Percentiles rank a stretch among this genome's conserved stretches.
Evolutionary conservation across 2,888 invertebrate species (phyloP).

Genomic region (Torymus aiolomorphi): DNA sequence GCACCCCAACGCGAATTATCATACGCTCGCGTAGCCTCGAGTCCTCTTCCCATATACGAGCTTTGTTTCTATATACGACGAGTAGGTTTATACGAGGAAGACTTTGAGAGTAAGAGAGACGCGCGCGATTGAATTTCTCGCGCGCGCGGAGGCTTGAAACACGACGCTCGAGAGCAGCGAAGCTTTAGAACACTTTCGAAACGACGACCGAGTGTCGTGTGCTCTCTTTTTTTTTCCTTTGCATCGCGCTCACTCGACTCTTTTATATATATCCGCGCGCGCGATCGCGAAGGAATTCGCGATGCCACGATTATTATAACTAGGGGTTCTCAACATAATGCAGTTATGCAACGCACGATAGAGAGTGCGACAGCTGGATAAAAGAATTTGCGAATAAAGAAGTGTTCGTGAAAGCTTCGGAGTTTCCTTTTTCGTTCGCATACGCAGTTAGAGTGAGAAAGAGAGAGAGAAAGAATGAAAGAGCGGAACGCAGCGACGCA

Average conservation of each 20-base stretch:
- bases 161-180: conserved; percentile 38
- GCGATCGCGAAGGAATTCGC: too few relatives aligned
- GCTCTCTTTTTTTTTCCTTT: conserved; percentile 27
- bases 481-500: not conserved
- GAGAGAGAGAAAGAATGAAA: not conserved
- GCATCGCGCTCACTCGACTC: conserved; percentile 40
- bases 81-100: not conserved
- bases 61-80: conserved; percentile 26
- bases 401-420: conserved; percentile 1
- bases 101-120: not conserved
- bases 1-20: too few relatives aligned
- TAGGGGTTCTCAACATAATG: too few relatives aligned
- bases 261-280: not conserved
- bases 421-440: not conserved
- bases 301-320: too few relatives aligned
- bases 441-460: not conserved
- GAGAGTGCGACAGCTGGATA: too few relatives aligned
- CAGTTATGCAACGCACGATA: too few relatives aligned
- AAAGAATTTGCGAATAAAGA: not conserved
- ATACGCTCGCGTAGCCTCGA: too few relatives aligned
- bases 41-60: not conserved
- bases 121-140: conserved; percentile 39
- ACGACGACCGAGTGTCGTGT: not conserved
- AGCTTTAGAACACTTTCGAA: conserved; percentile 54
- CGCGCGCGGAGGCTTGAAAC: conserved; percentile 40